Conservation (phyloP, 2,888 invertebrate species). For the Orchesella flavescens region DNA sequence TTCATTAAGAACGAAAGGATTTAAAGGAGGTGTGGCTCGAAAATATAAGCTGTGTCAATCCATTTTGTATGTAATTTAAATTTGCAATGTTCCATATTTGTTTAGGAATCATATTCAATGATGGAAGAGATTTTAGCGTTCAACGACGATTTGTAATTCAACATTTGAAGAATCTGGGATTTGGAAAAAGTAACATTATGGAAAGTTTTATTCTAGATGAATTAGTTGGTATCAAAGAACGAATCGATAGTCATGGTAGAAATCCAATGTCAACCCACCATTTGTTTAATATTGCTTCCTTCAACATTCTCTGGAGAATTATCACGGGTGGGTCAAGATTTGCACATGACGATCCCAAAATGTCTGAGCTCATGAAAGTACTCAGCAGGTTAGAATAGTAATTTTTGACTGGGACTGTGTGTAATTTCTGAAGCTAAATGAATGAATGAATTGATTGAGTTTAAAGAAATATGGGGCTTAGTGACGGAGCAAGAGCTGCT, state of each 20-base stretch:
- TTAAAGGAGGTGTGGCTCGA: constrained; percentile 45
- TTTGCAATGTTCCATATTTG: too few relatives aligned
- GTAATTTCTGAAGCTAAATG: too few relatives aligned
- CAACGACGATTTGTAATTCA: constrained; percentile 54
- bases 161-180: constrained; percentile 50
- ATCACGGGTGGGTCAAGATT: constrained; percentile 55
- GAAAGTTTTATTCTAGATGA: constrained; percentile 58
- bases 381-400: constrained; percentile 51
- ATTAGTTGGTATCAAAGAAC: constrained; percentile 12
- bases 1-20: constrained; percentile 47
- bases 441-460: too few relatives aligned
- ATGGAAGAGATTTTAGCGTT: constrained; percentile 58
- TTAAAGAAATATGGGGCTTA: constrained; percentile 64
- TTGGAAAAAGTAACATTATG: constrained; percentile 44
- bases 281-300: constrained; percentile 64
- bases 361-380: constrained; percentile 47
- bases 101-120: constrained; percentile 66
- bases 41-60: too few relatives aligned
- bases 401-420: too few relatives aligned
- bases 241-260: constrained; percentile 3
- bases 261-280: constrained; percentile 58
- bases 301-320: constrained; percentile 65
- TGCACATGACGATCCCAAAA: constrained; percentile 40
- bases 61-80: too few relatives aligned
- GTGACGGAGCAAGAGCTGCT: constrained; percentile 57